Evolutionary conservation across 2,113 vertebrate genomes (phyloP), one percentile per base, ranked within the genome.

Genomic region (Tupaia tana): DNA sequence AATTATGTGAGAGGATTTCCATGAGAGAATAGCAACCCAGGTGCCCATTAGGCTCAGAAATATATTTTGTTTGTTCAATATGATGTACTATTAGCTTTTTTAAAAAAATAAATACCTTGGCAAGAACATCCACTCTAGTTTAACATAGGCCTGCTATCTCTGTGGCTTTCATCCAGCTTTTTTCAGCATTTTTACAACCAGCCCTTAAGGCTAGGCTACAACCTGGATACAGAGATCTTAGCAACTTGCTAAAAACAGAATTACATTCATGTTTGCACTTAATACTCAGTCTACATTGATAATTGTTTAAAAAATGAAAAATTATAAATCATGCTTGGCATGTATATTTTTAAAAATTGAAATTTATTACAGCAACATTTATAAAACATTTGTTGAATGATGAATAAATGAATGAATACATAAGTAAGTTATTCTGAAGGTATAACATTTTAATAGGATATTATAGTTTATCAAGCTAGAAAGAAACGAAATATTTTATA

Each of bases 401-500:
- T 87, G 19, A 19, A 58, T 67, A 93, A 54, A 84, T 59, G 22
- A 89, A 66, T 15, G 73, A 58, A 74, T 66, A 87, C 3, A 31
- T 14, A 12, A 69, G 34, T 70, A 89, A 58, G 69, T 83, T 80
- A 92, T 92, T 88, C 78, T 81, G 34, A 95, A 91, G 34, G 24
- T 4, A 8, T 77, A 83, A 24, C 2, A 94, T 89, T 67, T 91
- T 84, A 89, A 82, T 87, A 69, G 27, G 13, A 52, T 85, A 43
- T 73, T 54, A 54, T 66, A 56, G 74, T 70, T 91, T 90, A 54
- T 71, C 83, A 25, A 75, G 67, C 16, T 73, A 89, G 63, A 83
- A 89, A 93, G 25, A 89, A 95, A 6, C 2, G 15, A 59, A 10
- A 4, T 89, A 71, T 94, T 83, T 89, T 77, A 94, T 94, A 69